Evolutionary conservation across 2,113 vertebrate genomes (phyloP), one percentile per base, ranked within the genome.

Genomic region (Phalacrocorax brasilianus): DNA sequence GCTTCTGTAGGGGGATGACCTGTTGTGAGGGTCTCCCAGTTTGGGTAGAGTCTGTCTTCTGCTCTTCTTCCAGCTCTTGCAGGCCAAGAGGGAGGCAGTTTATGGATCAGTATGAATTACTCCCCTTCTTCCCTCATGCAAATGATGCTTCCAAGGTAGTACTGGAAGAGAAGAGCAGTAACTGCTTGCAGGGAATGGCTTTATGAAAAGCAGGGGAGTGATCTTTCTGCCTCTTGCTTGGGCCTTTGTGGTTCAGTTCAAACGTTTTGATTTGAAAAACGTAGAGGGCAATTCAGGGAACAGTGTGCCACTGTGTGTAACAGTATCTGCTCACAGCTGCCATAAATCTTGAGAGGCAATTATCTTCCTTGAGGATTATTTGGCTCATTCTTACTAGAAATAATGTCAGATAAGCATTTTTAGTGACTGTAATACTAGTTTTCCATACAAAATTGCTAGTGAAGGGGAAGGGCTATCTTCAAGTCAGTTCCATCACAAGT

Each of bases 291-390:
- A 4, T 81, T 95, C 73, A 87, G 73, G 70, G 65, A 88, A 63
- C 67, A 45, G 47, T 2, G 0, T 89, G 73, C 65, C 73, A 45
- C 86, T 68, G n/a, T 86, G 44, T 85, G 81, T 85, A 89, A 85
- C 56, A 56, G 52, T 74, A 88, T 96, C 79, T 93, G 50, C 67
- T 65, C 68, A 74, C 72, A 96, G 83, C 80, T 95, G 86, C 83
- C 45, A 15, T 95, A 85, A 92, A 89, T 92, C 87, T 67, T 91
- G 50, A 84, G 76, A 92, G 52, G 70, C 78, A 75, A 47, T 91
- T 93, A 80, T 86, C 88, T 93, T 83, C 42, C 70, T 92, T 93
- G 68, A 94, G 84, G 24, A 63, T 92, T 95, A 74, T 91, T 86
- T 87, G 76, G 44, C 89, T 82, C 58, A 15, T 91, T 94, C 81